A percentile compares a stretch with the other conserved stretches of the same genome.
These are phyloP conservation scores for Esox lucius DNA, from an alignment of 2,797 vertebrate genomes.

Conservation along the genomic window DNA sequence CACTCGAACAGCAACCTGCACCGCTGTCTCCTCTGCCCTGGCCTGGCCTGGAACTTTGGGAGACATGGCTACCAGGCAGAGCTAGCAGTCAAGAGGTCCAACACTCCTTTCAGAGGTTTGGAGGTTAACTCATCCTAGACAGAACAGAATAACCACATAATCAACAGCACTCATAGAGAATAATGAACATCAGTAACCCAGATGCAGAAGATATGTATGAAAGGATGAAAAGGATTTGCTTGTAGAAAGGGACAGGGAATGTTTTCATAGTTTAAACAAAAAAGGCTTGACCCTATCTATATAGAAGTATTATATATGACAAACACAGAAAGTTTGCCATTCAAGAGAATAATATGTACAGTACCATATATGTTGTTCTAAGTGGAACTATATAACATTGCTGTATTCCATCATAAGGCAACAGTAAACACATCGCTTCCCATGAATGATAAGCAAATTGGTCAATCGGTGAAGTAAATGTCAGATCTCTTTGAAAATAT, in stretches of 20 bases:
- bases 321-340: no score
- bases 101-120: slow-evolving; percentile 34
- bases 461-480: no score
- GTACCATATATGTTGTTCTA: no score
- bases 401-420: no score
- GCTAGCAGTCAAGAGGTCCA: slow-evolving; percentile 18
- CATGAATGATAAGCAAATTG: no score
- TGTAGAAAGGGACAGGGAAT: neutral
- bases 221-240: neutral
- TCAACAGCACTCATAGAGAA: neutral
- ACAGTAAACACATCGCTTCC: no score
- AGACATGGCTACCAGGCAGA: slow-evolving; percentile 69
- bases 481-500: no score
- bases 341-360: no score
- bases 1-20: slow-evolving; percentile 86
- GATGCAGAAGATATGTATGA: neutral
- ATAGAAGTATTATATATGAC: no score
- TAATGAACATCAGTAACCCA: neutral
- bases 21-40: slow-evolving; percentile 79
- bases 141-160: slow-evolving; percentile 4
- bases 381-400: no score
- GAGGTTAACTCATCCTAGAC: slow-evolving; percentile 53
- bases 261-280: neutral
- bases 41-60: slow-evolving; percentile 72
- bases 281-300: neutral